Conservation (phyloP, 2,797 vertebrate species). For the Acridotheres tristis region DNA sequence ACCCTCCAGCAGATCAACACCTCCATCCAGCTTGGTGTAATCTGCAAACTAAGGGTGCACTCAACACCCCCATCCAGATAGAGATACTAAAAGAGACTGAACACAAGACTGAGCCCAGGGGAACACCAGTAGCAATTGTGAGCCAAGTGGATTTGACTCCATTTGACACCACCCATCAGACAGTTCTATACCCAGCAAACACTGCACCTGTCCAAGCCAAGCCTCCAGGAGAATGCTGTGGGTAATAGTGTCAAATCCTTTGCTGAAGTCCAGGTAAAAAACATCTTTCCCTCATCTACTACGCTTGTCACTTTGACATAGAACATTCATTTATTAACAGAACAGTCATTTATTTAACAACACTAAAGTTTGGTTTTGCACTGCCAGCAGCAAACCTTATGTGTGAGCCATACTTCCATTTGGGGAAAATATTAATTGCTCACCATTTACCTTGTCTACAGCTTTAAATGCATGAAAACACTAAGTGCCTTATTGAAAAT, state of each 20-base stretch:
- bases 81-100: neutral
- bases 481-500: neutral
- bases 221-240: neutral
- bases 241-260: neutral
- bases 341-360: neutral
- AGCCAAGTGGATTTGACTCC: neutral
- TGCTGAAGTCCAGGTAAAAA: neutral
- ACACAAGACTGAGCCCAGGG: neutral
- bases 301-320: neutral
- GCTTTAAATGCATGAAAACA: conserved; percentile 40
- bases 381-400: neutral
- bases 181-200: neutral
- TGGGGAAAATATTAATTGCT: conserved; percentile 6
- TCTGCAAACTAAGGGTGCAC: neutral
- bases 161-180: neutral
- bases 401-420: neutral
- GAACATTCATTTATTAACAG: neutral
- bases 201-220: neutral
- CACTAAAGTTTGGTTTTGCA: conserved; percentile 33
- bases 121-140: accelerated
- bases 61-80: accelerated
- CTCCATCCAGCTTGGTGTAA: neutral
- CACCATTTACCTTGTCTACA: neutral
- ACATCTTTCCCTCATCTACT: neutral
- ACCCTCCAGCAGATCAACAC: neutral